These are phyloP conservation scores for Pelvicachromis taeniatus DNA, from an alignment of 2,113 vertebrate genomes.

Conservation along the genomic window DNA sequence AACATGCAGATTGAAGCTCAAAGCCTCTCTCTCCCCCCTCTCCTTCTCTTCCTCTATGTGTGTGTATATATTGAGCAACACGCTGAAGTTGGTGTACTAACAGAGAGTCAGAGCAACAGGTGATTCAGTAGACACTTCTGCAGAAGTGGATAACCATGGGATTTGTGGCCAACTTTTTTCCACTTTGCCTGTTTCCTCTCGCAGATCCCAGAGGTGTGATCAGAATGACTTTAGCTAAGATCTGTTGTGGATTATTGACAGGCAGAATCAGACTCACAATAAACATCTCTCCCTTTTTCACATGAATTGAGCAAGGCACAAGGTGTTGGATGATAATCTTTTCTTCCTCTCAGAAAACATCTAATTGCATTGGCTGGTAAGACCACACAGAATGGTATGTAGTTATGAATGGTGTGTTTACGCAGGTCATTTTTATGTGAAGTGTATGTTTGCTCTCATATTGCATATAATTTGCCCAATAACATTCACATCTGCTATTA, in stretches of 20 bases:
- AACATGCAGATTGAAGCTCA: constrained; percentile 64
- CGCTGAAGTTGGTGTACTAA: constrained; percentile 35
- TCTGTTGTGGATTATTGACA: constrained; percentile 59
- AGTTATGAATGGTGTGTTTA: constrained; percentile 66
- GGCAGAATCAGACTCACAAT: constrained; percentile 49
- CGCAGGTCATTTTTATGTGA: constrained; percentile 55
- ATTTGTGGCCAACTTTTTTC: constrained; percentile 49
- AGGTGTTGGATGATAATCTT: constrained; percentile 68
- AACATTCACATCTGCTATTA: constrained; percentile 66
- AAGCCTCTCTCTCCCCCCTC: background rate
- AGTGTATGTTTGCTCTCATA: constrained; percentile 68
- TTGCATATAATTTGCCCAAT: constrained; percentile 73
- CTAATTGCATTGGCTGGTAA: constrained; percentile 68
- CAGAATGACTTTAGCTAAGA: constrained; percentile 49
- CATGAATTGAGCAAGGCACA: constrained; percentile 53
- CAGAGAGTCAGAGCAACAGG: constrained; percentile 48
- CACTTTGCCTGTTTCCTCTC: constrained; percentile 49
- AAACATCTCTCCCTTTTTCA: constrained; percentile 38
- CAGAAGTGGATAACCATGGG: constrained; percentile 57
- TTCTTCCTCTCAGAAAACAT: constrained; percentile 69
- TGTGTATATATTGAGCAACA: constrained; percentile 31
- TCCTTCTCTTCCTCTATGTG: constrained; percentile 1
- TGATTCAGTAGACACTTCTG: constrained; percentile 51
- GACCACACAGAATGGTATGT: constrained; percentile 69
- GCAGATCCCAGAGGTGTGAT: constrained; percentile 61